Percentiles rank a stretch among this genome's conserved stretches.
These are phyloP conservation scores for Danio aesculapii DNA, from an alignment of 2,797 vertebrate genomes.

Conservation along the genomic window DNA sequence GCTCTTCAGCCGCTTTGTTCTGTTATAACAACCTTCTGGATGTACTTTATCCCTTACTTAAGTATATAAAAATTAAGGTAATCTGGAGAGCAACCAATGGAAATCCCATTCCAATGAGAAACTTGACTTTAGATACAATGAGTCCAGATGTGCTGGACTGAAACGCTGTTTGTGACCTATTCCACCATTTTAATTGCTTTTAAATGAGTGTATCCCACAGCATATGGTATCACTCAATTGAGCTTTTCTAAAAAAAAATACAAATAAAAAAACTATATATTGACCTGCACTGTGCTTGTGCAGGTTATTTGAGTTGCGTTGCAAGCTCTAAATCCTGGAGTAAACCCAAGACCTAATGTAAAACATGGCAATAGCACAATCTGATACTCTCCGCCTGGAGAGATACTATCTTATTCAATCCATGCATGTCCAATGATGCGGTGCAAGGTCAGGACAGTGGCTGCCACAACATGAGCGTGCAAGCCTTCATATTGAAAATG, in stretches of 20 bases:
- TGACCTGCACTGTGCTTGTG: background rate
- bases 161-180: constrained; percentile 15
- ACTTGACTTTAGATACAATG: constrained; percentile 44
- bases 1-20: too few relatives aligned
- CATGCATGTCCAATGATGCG: constrained; percentile 30
- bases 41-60: background rate
- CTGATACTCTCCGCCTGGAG: constrained; percentile 24
- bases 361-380: constrained; percentile 40
- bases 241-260: background rate
- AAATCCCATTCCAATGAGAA: constrained; percentile 13
- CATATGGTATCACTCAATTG: background rate
- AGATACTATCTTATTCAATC: constrained; percentile 30
- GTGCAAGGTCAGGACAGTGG: constrained; percentile 22
- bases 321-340: constrained; percentile 21
- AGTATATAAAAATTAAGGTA: constrained; percentile 60
- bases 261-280: background rate
- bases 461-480: background rate
- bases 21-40: too few relatives aligned
- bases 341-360: constrained; percentile 37
- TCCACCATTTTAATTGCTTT: background rate
- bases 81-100: constrained; percentile 67
- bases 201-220: background rate
- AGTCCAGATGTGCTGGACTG: constrained; percentile 33
- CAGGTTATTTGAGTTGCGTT: constrained; percentile 14
- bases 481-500: background rate